These are phyloP conservation scores for Eupithecia centaureata DNA, from an alignment of 2,888 invertebrate species.

Conservation along the genomic window DNA sequence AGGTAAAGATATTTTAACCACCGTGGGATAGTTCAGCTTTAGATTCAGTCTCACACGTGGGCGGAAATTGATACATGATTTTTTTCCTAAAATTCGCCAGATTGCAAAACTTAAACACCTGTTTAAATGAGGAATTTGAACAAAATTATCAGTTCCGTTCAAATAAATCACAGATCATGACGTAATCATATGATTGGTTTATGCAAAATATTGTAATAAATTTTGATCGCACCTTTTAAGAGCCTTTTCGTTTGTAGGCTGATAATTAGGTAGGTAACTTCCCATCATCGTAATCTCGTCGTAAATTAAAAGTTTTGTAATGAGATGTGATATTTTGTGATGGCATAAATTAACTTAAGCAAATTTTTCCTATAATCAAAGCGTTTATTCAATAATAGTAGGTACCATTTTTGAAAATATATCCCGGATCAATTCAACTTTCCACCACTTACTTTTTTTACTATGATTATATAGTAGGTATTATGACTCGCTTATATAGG, in stretches of 20 bases:
- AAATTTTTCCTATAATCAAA: not conserved
- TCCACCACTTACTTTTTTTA: too few relatives aligned
- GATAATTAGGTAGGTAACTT: conserved; percentile 22
- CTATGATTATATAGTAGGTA: too few relatives aligned
- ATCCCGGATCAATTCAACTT: too few relatives aligned
- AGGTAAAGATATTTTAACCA: not conserved
- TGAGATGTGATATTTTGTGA: conserved; percentile 8
- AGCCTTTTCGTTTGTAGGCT: conserved; percentile 17
- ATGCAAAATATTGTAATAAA: conserved; percentile 34
- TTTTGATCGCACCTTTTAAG: conserved; percentile 26
- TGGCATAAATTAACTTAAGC: not conserved
- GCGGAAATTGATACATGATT: not conserved
- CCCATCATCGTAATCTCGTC: conserved; percentile 10
- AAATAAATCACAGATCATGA: conserved; percentile 25
- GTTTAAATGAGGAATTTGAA: conserved; percentile 10
- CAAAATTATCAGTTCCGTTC: conserved; percentile 28
- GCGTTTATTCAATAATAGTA: not conserved
- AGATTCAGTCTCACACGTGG: not conserved
- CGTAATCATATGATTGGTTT: conserved; percentile 22
- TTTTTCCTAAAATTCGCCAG: conserved; percentile 6
- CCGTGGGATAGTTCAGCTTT: not conserved
- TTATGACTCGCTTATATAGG: too few relatives aligned
- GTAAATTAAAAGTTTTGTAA: conserved; percentile 19
- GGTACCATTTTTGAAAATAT: too few relatives aligned
- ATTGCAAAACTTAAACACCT: conserved; percentile 16